These are phyloP conservation scores for Lasioglossum malachurum DNA, from an alignment of 2,888 invertebrate species.

Conservation along the genomic window DNA sequence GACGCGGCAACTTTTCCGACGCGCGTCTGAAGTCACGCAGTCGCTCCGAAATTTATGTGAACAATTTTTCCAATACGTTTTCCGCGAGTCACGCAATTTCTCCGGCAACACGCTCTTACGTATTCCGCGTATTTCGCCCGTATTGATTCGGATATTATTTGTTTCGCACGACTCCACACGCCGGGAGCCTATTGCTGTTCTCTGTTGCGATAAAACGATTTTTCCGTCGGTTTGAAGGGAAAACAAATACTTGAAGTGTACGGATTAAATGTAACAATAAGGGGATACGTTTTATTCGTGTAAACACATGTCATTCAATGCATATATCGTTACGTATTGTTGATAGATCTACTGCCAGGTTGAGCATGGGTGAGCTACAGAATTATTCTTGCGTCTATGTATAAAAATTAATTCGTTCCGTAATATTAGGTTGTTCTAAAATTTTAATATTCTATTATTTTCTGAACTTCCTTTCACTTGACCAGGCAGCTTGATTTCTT, in stretches of 20 bases:
- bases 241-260: background rate
- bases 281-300: background rate
- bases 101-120: background rate
- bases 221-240: background rate
- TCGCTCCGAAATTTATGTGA: constrained; percentile 38
- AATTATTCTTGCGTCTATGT: background rate
- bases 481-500: background rate
- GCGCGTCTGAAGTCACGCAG: constrained; percentile 23
- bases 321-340: background rate
- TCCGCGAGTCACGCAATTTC: constrained; percentile 18
- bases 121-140: background rate
- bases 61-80: constrained; percentile 44
- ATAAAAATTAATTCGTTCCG: background rate
- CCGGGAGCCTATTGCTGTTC: background rate
- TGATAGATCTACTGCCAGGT: background rate
- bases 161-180: background rate
- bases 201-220: background rate
- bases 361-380: background rate
- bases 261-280: background rate
- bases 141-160: constrained; percentile 9
- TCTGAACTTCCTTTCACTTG: background rate
- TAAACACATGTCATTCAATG: background rate
- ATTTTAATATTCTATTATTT: background rate
- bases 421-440: too few relatives aligned
- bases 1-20: constrained; percentile 36